Evolutionary conservation across 2,888 invertebrate genomes (phyloP).

Genomic region (Ceratothoa steindachneri): DNA sequence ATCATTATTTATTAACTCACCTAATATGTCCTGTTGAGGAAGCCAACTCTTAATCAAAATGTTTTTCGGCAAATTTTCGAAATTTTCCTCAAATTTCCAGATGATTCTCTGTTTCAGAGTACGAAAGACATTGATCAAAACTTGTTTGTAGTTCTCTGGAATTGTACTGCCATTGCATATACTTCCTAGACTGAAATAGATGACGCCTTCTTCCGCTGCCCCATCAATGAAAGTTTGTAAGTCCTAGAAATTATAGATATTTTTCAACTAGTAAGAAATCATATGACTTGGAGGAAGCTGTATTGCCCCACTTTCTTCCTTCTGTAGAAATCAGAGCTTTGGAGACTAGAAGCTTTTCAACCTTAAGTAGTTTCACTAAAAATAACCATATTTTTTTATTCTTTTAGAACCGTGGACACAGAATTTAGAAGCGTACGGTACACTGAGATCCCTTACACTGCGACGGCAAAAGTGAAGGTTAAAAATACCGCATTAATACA

Average conservation of each 20-base stretch:
- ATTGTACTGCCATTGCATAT: slow-evolving; percentile 11
- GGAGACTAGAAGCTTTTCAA: too few species aligned
- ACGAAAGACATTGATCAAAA: slow-evolving; percentile 3
- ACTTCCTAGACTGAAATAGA: slow-evolving; percentile 19
- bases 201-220: slow-evolving; percentile 17
- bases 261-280: too few species aligned
- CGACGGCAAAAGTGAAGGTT: too few species aligned
- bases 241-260: too few species aligned
- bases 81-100: slow-evolving; percentile 22
- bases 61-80: slow-evolving; percentile 8
- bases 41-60: slow-evolving; percentile 18
- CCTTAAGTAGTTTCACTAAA: too few species aligned
- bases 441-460: too few species aligned
- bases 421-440: too few species aligned
- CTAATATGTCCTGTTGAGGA: slow-evolving; percentile 20
- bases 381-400: too few species aligned
- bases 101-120: slow-evolving; percentile 17
- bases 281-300: neutral
- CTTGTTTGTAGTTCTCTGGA: slow-evolving; percentile 14
- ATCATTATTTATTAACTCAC: neutral
- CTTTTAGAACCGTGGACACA: too few species aligned
- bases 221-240: slow-evolving; percentile 18
- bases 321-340: neutral
- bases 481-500: too few species aligned
- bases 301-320: neutral